phyloP scores from a whole-genome alignment of 1,140 invertebrate species.

The Zaprionus ornatus region DNA sequence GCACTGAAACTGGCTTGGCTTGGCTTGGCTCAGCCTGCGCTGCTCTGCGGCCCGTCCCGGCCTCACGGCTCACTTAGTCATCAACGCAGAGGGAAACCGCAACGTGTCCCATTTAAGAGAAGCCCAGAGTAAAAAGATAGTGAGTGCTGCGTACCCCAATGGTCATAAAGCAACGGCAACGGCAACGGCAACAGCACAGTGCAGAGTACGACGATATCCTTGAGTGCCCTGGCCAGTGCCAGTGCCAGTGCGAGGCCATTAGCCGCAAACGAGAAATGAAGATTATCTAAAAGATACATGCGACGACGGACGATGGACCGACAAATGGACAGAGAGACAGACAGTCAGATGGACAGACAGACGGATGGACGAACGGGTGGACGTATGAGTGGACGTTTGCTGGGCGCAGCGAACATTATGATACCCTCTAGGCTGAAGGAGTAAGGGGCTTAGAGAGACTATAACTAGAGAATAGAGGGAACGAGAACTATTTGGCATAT shows the following conservation, averaged over 20 bases:
- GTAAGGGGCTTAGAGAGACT: not conserved
- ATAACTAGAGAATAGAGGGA: not conserved
- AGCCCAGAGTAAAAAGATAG: slow-evolving; percentile 58
- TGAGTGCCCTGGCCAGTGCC: slow-evolving; percentile 66
- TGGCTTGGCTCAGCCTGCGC: slow-evolving; percentile 7
- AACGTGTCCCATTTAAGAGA: slow-evolving; percentile 79
- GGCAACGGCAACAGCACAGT: slow-evolving; percentile 33
- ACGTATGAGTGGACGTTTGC: not conserved
- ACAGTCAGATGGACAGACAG: not conserved
- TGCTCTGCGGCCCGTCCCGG: slow-evolving; percentile 12
- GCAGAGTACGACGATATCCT: slow-evolving; percentile 63
- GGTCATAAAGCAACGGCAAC: slow-evolving; percentile 45
- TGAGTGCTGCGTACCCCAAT: slow-evolving; percentile 45
- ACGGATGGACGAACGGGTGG: not conserved
- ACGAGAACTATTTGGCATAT: not conserved
- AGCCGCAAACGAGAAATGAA: slow-evolving; percentile 82
- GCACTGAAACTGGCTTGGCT: slow-evolving; percentile 56
- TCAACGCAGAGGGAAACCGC: slow-evolving; percentile 74
- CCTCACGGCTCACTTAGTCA: slow-evolving; percentile 71
- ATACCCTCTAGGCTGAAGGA: not conserved
- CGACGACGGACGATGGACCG: slow-evolving; percentile 43
- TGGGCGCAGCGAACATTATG: not conserved
- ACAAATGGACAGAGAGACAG: slow-evolving; percentile 2
- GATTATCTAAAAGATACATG: slow-evolving; percentile 82
- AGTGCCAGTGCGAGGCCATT: slow-evolving; percentile 73